Percentiles rank a stretch among this genome's conserved stretches.
Conservation (phyloP, 1,140 invertebrate species). For the Orchesella cincta region DNA sequence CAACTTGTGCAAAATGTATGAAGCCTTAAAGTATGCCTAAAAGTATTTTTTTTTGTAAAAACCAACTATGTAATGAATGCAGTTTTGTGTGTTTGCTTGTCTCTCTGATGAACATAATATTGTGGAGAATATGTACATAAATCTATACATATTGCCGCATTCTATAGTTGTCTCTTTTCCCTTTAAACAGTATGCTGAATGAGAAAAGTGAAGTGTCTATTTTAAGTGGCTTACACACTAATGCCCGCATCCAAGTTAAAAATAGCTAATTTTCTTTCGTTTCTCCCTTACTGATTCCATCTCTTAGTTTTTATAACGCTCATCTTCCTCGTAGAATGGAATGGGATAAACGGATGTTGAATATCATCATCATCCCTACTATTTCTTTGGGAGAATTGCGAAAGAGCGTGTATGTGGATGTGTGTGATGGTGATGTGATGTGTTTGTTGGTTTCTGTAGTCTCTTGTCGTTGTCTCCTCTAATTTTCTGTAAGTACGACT, state of each 20-base stretch:
- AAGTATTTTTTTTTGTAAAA: background rate
- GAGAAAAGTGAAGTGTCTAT: constrained; percentile 41
- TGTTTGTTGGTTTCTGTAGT: constrained; percentile 2
- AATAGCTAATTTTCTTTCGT: constrained; percentile 40
- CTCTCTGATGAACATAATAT: background rate
- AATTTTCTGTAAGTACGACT: background rate
- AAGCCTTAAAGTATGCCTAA: background rate
- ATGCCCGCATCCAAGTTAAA: constrained; percentile 45
- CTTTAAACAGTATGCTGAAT: too few species aligned
- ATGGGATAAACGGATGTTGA: background rate
- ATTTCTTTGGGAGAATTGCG: background rate
- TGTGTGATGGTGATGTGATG: background rate
- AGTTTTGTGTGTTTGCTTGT: constrained; percentile 1
- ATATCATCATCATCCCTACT: background rate
- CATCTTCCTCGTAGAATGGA: background rate
- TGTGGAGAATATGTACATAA: too few species aligned
- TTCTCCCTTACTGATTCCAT: constrained; percentile 19
- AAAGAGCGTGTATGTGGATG: background rate
- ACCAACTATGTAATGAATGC: constrained; percentile 20
- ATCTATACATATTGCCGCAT: too few species aligned
- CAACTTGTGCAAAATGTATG: constrained; percentile 11
- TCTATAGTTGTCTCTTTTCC: too few species aligned
- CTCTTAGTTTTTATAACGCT: constrained; percentile 6
- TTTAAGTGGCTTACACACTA: constrained; percentile 40
- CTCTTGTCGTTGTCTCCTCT: constrained; percentile 20